phyloP scores from a whole-genome alignment of 2,797 vertebrate genomes.

The Myotis vivesi region DNA sequence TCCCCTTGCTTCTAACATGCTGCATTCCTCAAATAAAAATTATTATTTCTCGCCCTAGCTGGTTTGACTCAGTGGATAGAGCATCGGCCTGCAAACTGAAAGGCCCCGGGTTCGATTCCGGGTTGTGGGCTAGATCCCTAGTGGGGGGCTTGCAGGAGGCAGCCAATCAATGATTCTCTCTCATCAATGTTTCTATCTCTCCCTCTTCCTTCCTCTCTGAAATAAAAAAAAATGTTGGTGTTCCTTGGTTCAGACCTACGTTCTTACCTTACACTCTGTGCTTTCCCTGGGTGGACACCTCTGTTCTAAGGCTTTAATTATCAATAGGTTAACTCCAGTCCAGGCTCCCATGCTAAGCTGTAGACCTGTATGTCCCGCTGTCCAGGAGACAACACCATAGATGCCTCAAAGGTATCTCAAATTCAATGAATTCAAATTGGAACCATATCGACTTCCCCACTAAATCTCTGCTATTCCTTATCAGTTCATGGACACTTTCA shows the following conservation, averaged over 20 bases:
- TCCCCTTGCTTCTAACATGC: background rate
- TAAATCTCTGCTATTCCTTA: background rate
- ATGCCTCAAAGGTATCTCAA: background rate
- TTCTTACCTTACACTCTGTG: background rate
- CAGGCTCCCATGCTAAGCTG: background rate
- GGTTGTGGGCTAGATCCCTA: no score
- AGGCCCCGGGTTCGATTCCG: no score
- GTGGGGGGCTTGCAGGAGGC: no score
- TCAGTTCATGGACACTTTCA: background rate
- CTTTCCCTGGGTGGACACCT: background rate
- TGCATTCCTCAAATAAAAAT: background rate
- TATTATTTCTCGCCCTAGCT: background rate
- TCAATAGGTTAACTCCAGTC: background rate
- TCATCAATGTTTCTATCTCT: no score
- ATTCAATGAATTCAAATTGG: background rate
- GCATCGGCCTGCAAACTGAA: no score
- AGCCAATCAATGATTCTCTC: no score
- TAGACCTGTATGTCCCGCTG: background rate
- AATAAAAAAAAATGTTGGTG: background rate
- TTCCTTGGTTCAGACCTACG: background rate
- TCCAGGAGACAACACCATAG: background rate
- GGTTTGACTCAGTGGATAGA: no score
- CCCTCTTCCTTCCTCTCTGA: no score
- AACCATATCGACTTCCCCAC: background rate
- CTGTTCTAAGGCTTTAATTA: background rate